Conservation (phyloP, 2,113 vertebrate species). For the Pao palembangensis region DNA sequence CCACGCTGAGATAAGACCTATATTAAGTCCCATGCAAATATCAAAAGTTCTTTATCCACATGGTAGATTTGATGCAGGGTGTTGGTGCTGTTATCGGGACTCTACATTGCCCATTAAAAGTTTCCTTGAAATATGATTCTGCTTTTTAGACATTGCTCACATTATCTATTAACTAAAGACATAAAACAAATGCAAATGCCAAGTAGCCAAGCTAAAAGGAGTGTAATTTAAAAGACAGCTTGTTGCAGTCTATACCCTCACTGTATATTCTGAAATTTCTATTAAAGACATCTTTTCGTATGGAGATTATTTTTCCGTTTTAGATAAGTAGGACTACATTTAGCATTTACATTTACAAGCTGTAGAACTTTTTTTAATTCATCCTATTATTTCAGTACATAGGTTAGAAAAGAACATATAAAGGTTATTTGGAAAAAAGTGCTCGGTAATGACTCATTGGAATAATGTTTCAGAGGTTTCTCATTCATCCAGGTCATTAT, state of each 20-base stretch:
- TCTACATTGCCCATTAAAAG: not conserved
- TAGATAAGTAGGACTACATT: not conserved
- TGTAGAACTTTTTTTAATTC: no score
- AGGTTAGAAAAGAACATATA: not conserved
- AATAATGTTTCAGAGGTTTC: no score
- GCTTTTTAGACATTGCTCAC: conserved; percentile 22
- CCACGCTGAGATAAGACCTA: conserved; percentile 57
- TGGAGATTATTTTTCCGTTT: not conserved
- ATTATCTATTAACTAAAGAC: conserved; percentile 13
- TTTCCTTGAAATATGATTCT: conserved; percentile 37
- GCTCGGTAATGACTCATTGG: no score
- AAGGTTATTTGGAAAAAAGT: not conserved
- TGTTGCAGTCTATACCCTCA: not conserved
- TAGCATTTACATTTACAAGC: not conserved
- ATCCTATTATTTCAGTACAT: no score
- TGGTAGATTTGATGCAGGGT: conserved; percentile 29
- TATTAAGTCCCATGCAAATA: conserved; percentile 58
- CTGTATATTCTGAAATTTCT: no score
- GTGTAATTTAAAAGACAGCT: not conserved
- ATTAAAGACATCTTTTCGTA: no score
- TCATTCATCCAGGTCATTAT: no score
- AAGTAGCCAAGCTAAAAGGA: not conserved
- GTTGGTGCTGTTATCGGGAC: conserved; percentile 48
- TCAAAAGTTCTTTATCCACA: conserved; percentile 46
- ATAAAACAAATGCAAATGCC: not conserved